Conservation (phyloP, 2,797 vertebrate genomes). For the Atherinosoma microstoma region DNA sequence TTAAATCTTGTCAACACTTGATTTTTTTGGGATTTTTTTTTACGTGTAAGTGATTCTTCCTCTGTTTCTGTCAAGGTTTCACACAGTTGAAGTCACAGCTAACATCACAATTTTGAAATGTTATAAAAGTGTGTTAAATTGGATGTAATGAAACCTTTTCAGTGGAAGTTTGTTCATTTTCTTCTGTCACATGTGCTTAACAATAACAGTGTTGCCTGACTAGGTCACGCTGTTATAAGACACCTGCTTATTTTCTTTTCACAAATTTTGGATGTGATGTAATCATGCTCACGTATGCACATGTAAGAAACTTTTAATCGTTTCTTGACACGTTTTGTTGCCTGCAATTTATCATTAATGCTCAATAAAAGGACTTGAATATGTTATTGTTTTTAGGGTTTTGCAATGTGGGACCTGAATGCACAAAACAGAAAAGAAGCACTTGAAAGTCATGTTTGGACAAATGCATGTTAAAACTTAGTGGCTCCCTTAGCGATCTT, state of each 20-base stretch:
- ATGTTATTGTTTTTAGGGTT: constrained; percentile 14
- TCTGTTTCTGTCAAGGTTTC: constrained; percentile 3
- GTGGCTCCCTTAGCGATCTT: constrained; percentile 23
- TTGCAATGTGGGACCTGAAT: constrained; percentile 31
- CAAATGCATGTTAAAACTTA: constrained; percentile 34
- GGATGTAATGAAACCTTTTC: background rate
- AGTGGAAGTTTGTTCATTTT: background rate
- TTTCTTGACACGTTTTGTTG: constrained; percentile 29
- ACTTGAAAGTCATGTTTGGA: constrained; percentile 49
- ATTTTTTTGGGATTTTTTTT: background rate
- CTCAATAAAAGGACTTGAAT: constrained; percentile 17
- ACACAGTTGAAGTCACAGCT: background rate
- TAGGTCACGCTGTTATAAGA: constrained; percentile 11
- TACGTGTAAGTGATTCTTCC: background rate
- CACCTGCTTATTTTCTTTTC: constrained; percentile 43
- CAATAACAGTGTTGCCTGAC: constrained; percentile 19
- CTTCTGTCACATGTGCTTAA: constrained; percentile 7
- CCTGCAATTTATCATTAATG: constrained; percentile 15
- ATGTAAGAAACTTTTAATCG: constrained; percentile 6
- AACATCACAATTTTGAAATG: background rate
- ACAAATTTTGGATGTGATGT: constrained; percentile 20
- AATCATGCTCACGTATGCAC: constrained; percentile 19
- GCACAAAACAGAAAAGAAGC: constrained; percentile 32
- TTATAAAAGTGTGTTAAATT: background rate
- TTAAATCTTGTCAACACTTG: constrained; percentile 12